Base-by-base conservation (phyloP, 2,113 vertebrate species). In the Neolamprologus sp. region DNA sequence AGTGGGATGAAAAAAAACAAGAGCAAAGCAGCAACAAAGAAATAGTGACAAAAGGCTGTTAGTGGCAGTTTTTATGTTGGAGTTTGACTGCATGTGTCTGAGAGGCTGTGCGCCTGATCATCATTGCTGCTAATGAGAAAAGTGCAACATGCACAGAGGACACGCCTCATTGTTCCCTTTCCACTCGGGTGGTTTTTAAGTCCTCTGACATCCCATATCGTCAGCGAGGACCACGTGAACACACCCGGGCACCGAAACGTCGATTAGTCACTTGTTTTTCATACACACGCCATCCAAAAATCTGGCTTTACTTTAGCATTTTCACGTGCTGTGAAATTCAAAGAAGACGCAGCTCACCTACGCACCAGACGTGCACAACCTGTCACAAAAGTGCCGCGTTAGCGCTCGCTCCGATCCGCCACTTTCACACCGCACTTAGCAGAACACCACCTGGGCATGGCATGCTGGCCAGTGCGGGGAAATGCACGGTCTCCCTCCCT, bases 341-440 rank as follows among this genome's bases (percentile, higher is more conserved):
- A 35, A 28, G 42, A 30, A 21, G 30, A 17, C 16, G 26, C 81
- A 57, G 53, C 86, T 91, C 91, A 91, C 90, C 93, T 92, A 93
- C 94, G 92, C 95, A 94, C 91, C 95, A 95, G 93, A 92, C 82
- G 75, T 63, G 40, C 85, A 11, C 89, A 93, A 94, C 92, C 88
- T 90, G 90, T 86, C 91, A 83, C 30, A 90, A 57, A 90, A 84
- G 87, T 86, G 89, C 88, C 75, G 21, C 8, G 81, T 86, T 88
- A 83, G 84, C 84, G n/a, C 47, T 79, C 37, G 5, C 90, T 85
- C 80, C n/a, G 42, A 93, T 91, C 90, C 85, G 40, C 88, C 92
- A 54, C 90, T 90, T 93, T 94, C 89, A 81, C 92, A 88, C 89
- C 82, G 14, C 7, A 40, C 79, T 89, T 55, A 87, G 83, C 90